Percentiles rank a stretch among this genome's conserved stretches.
phyloP scores from a whole-genome alignment of 1,140 invertebrate genomes.

The Lordiphosa clarofinis region DNA sequence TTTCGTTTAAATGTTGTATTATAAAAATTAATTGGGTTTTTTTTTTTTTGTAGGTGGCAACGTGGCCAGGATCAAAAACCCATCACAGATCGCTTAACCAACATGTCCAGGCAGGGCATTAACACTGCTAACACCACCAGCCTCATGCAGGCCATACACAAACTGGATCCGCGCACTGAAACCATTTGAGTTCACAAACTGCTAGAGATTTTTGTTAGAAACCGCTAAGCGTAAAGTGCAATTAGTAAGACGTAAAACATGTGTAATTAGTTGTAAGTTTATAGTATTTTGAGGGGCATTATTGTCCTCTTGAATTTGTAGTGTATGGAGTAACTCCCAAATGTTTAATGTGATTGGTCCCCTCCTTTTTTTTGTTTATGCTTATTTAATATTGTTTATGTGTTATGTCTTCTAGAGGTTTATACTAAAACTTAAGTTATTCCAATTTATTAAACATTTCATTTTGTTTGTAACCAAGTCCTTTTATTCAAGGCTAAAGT shows the following conservation, averaged over 20 bases:
- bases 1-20: not conserved
- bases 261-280: slow-evolving; percentile 55
- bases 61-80: slow-evolving; percentile 83
- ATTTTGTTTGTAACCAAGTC: too few relatives aligned
- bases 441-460: too few relatives aligned
- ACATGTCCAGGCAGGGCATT: slow-evolving; percentile 83
- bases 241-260: slow-evolving; percentile 41
- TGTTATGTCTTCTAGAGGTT: too few relatives aligned
- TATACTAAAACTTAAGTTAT: too few relatives aligned
- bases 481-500: too few relatives aligned
- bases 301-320: not conserved
- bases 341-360: not conserved
- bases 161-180: slow-evolving; percentile 79
- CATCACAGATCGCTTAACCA: slow-evolving; percentile 83
- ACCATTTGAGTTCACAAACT: slow-evolving; percentile 50
- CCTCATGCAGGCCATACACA: slow-evolving; percentile 82
- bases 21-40: not conserved
- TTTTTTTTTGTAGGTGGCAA: slow-evolving; percentile 81
- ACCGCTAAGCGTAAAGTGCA: slow-evolving; percentile 62
- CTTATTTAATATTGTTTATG: too few relatives aligned
- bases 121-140: slow-evolving; percentile 82
- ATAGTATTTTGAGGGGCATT: slow-evolving; percentile 4
- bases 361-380: too few relatives aligned
- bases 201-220: slow-evolving; percentile 3
- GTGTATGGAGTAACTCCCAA: too few relatives aligned